Evolutionary conservation across 2,113 vertebrate species (phyloP).

Genomic region (Heterochromis multidens): DNA sequence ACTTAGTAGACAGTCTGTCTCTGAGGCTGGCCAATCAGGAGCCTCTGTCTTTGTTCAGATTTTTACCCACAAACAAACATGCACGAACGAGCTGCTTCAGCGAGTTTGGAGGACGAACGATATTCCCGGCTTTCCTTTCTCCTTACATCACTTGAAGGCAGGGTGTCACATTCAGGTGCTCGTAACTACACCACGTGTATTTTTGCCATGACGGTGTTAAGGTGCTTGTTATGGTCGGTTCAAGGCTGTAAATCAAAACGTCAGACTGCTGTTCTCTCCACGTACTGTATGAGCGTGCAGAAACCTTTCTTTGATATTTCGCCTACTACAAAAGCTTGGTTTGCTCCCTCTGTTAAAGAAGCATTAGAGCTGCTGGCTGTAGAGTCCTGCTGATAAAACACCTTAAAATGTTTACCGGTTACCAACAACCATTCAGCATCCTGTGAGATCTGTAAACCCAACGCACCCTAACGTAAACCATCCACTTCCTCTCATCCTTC

Average conservation of each 20-base stretch:
- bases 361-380: neutral
- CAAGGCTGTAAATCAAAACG: constrained; percentile 19
- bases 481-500: constrained; percentile 8
- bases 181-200: constrained; percentile 38
- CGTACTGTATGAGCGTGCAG: constrained; percentile 33
- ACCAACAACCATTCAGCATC: constrained; percentile 34
- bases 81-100: neutral
- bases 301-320: constrained; percentile 5
- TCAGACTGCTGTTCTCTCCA: constrained; percentile 13
- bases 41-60: neutral
- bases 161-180: constrained; percentile 60
- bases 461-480: neutral
- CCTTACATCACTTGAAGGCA: constrained; percentile 44
- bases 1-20: neutral
- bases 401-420: constrained; percentile 32
- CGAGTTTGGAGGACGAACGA: neutral
- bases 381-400: constrained; percentile 5
- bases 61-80: neutral
- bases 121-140: neutral
- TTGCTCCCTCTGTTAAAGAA: neutral
- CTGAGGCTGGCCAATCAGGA: neutral
- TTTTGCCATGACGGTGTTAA: constrained; percentile 32
- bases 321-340: constrained; percentile 11
- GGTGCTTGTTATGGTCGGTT: constrained; percentile 48
- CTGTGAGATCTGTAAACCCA: constrained; percentile 15